Evolutionary conservation across 2,888 invertebrate genomes (phyloP).

Genomic region (Ecdyonurus torrentis): DNA sequence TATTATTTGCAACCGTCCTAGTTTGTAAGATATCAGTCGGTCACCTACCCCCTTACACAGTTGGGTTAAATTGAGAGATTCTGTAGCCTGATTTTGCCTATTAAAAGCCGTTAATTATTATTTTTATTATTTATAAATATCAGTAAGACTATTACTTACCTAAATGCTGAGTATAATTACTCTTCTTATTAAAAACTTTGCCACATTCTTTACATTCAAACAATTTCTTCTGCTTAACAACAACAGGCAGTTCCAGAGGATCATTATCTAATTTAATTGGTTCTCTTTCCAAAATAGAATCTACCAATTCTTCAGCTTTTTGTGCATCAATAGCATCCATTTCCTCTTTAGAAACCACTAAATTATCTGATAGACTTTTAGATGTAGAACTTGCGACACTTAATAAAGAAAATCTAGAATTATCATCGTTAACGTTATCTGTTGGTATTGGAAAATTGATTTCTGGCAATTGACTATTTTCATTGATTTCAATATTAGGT

Average conservation of each 20-base stretch:
- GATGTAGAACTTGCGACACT: background rate
- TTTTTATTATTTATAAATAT: background rate
- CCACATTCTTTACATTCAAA: conserved; percentile 23
- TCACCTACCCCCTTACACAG: too few relatives aligned
- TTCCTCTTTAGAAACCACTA: background rate
- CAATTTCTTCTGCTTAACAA: conserved; percentile 11
- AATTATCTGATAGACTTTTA: background rate
- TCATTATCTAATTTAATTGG: background rate
- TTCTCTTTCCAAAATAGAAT: background rate
- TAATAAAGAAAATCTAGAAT: background rate
- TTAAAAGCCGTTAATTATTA: too few relatives aligned
- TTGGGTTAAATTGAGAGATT: too few relatives aligned
- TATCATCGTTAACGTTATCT: background rate
- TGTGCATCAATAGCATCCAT: background rate
- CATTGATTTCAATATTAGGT: background rate
- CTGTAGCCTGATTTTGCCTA: too few relatives aligned
- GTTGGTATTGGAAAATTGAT: background rate
- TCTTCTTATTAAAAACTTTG: conserved; percentile 22
- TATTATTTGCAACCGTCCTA: too few relatives aligned
- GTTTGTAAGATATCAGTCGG: too few relatives aligned
- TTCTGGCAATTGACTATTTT: background rate
- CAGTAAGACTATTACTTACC: conserved; percentile 9
- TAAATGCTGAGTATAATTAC: conserved; percentile 25
- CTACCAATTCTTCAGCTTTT: background rate
- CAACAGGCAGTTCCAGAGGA: too few relatives aligned